Base-by-base conservation (phyloP, 2,797 vertebrate species). In the Anniella stebbinsi region DNA sequence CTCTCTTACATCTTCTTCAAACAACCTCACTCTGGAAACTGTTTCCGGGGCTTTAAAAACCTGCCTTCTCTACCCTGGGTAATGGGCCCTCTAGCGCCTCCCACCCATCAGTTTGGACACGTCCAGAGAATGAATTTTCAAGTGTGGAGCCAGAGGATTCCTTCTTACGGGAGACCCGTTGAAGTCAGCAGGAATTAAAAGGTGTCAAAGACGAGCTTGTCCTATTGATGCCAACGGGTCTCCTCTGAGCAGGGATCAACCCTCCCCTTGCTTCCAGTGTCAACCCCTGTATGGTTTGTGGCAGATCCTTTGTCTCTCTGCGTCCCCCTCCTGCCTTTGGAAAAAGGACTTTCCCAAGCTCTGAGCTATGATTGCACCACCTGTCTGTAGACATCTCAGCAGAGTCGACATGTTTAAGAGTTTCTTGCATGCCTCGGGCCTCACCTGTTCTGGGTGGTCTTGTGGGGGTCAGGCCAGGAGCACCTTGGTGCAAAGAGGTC, bases 371-470 rank as follows among this genome's bases (percentile, higher is more conserved):
- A 33, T 60, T 30, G 78, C 8, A 5, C 76, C 76, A 69, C 86
- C 76, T 87, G 76, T 28, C 48, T 21, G 1, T 48, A 45, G n/a
- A 30, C 67, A 51, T 36, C 86, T 80, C 63, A 51, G 12, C 76
- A 2, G 30, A 87, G 38, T 45, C 11, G 5, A 73, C 51, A 51
- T 7, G 25, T 60, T 23, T 28, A 54, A 57, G 7, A 33, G 69
- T 0, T 13, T 41, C 66, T 9, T 2, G 30, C 45, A 4, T 15
- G 60, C 38, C 38, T 67, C 4, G 2, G 10, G 33, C 33, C 77
- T 80, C 63, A 69, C 63, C 86, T 69, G 76, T 36, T 54, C 76
- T 8, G 86, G 57, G 86, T 48, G 86, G 45, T 36, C 86, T 77
- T 5, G 12, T 3, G 17, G 15, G 63, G n/a, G 75, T 67, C 41